A percentile compares a stretch with the other conserved stretches of the same genome.
These are phyloP conservation scores for Cephalophus harveyi DNA, from an alignment of 2,113 vertebrate genomes.

Conservation along the genomic window DNA sequence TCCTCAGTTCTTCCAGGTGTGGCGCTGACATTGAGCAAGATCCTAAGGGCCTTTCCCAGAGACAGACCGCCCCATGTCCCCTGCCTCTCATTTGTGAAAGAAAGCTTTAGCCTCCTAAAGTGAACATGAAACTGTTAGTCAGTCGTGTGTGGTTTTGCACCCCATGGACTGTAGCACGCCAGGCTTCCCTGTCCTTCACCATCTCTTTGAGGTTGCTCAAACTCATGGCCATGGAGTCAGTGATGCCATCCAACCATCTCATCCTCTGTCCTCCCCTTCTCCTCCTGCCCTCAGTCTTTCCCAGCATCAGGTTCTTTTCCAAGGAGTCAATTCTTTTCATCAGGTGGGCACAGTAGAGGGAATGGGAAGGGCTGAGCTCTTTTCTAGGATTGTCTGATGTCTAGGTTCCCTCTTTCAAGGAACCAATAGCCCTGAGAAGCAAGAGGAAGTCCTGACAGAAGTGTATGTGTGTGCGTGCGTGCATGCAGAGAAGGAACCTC, in stretches of 20 bases:
- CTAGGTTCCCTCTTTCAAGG: neutral
- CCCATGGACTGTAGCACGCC: neutral
- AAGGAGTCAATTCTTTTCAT: neutral
- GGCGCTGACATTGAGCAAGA: neutral
- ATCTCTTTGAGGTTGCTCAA: neutral
- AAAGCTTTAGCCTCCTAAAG: neutral
- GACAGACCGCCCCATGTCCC: fast-evolving
- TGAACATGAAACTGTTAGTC: neutral
- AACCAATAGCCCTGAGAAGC: neutral
- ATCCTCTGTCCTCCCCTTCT: neutral
- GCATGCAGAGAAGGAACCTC: neutral
- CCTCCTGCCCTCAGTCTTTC: neutral
- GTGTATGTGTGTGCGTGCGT: fast-evolving
- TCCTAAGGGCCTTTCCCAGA: neutral
- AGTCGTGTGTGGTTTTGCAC: neutral
- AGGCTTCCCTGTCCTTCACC: neutral
- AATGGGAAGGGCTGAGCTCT: neutral
- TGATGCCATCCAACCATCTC: neutral
- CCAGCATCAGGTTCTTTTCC: neutral
- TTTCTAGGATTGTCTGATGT: neutral
- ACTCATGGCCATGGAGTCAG: fast-evolving
- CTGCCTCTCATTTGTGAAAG: neutral
- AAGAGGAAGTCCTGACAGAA: neutral
- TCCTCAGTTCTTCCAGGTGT: neutral
- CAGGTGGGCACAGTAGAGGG: neutral